Evolutionary conservation across 2,888 invertebrate species (phyloP).

Genomic region (Ceriagrion tenellum): DNA sequence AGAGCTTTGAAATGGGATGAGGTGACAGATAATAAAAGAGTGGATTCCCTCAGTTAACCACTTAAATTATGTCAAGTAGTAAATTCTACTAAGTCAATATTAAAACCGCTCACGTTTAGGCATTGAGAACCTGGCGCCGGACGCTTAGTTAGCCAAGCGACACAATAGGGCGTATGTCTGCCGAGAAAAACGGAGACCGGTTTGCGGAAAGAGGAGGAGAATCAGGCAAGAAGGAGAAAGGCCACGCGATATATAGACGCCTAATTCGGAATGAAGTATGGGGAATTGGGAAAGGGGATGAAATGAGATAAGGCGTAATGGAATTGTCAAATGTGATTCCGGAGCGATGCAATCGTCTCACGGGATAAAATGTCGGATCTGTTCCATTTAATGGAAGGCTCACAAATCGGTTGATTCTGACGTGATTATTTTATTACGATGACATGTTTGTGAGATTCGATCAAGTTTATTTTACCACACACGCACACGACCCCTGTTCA

Average conservation of each 20-base stretch:
- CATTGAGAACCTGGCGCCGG: no score
- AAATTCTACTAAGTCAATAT: no score
- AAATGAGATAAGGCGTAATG: slow-evolving; percentile 56
- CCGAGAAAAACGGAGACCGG: background rate
- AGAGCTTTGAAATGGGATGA: no score
- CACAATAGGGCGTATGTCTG: background rate
- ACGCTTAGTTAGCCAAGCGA: no score
- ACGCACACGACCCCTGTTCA: no score
- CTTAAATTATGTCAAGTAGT: no score
- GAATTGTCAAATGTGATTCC: slow-evolving; percentile 58
- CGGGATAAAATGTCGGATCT: background rate
- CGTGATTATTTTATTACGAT: background rate
- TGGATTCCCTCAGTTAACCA: no score
- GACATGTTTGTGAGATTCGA: background rate
- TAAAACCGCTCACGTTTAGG: no score
- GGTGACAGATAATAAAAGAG: no score
- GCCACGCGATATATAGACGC: background rate
- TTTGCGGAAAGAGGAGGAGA: background rate
- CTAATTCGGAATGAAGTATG: slow-evolving; percentile 34
- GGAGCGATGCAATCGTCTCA: background rate
- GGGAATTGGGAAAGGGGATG: background rate
- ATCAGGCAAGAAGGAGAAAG: background rate
- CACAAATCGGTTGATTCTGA: background rate
- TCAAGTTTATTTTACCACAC: no score
- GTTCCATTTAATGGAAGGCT: background rate